phyloP scores from a whole-genome alignment of 2,797 vertebrate genomes.

The Lepus townsendii region DNA sequence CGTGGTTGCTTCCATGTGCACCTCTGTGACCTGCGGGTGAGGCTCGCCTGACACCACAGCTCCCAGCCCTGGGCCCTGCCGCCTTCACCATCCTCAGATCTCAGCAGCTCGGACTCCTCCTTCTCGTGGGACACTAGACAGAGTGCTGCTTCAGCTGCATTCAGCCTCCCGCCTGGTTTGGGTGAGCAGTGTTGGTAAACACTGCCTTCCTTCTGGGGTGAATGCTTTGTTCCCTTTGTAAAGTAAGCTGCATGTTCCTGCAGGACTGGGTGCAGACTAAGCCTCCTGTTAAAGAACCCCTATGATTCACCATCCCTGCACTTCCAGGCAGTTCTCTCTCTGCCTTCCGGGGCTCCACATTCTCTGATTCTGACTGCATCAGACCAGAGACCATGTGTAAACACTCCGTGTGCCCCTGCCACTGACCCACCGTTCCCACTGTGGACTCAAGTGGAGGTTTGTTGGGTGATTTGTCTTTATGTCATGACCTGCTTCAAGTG shows the following conservation, averaged over 20 bases:
- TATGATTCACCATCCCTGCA: not conserved
- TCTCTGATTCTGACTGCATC: not conserved
- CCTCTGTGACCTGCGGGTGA: not conserved
- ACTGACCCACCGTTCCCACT: not conserved
- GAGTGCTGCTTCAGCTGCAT: not conserved
- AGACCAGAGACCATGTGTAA: not conserved
- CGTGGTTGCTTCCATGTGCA: not conserved
- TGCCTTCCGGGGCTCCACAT: not conserved
- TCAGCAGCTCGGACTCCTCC: no score
- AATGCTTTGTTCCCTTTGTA: not conserved
- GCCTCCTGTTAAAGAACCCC: not conserved
- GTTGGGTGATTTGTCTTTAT: conserved; percentile 6
- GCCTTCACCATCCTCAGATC: no score
- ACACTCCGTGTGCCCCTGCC: not conserved
- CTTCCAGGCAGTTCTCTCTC: not conserved
- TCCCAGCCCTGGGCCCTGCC: not conserved
- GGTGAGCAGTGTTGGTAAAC: not conserved
- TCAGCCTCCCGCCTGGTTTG: not conserved
- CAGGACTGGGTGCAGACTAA: not conserved
- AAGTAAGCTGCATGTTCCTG: not conserved
- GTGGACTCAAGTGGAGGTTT: not conserved
- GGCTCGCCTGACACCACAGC: not conserved
- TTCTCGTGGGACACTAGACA: no score
- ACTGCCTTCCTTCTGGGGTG: not conserved
- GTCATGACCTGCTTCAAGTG: not conserved